Percentiles rank a stretch among this genome's conserved stretches.
Evolutionary conservation across 2,888 invertebrate genomes (phyloP).

Genomic region (Bibio marci): DNA sequence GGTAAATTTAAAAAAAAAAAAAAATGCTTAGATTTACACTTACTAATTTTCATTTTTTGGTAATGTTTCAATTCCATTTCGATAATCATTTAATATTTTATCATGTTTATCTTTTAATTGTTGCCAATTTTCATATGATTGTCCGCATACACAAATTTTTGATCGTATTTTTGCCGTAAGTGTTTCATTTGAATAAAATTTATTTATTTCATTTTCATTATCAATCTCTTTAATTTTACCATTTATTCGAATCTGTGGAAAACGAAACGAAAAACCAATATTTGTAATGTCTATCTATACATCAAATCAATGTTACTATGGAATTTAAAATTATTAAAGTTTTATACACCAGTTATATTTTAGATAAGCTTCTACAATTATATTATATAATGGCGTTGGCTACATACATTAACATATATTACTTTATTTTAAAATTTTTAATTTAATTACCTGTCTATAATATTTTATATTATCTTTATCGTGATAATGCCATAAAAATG

Average conservation of each 20-base stretch:
- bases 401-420: neutral
- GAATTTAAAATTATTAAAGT: too few relatives aligned
- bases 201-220: slow-evolving; percentile 17
- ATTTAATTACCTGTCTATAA: neutral
- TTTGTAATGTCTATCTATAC: neutral
- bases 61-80: slow-evolving; percentile 17
- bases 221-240: slow-evolving; percentile 25
- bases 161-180: slow-evolving; percentile 30
- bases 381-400: neutral
- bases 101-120: slow-evolving; percentile 29
- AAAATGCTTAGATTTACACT: slow-evolving; percentile 13
- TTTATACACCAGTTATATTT: too few relatives aligned
- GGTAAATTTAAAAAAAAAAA: neutral
- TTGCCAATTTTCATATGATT: slow-evolving; percentile 29
- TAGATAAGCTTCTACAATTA: too few relatives aligned
- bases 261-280: neutral
- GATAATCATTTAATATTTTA: slow-evolving; percentile 13
- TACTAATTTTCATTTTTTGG: slow-evolving; percentile 32
- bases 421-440: neutral
- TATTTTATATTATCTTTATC: slow-evolving; percentile 10
- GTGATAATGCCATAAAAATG: slow-evolving; percentile 28
- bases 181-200: slow-evolving; percentile 30
- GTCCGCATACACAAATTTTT: slow-evolving; percentile 30
- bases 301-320: neutral
- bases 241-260: slow-evolving; percentile 28